phyloP scores from a whole-genome alignment of 2,113 vertebrate genomes.

The Campylomormyrus tamandua region DNA sequence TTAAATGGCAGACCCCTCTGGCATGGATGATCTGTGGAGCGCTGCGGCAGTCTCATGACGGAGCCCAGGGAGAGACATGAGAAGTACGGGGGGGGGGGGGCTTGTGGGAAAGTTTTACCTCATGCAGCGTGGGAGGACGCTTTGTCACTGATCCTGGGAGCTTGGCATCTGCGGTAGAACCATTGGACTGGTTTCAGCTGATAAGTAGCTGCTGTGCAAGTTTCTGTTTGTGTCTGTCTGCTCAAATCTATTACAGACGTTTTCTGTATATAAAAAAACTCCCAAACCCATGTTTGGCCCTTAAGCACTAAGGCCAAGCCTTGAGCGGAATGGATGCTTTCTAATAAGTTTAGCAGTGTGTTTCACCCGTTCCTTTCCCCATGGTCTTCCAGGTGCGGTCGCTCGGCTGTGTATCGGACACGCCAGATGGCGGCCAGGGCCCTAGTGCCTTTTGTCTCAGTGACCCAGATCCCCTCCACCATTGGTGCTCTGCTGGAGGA shows the following conservation, averaged over 20 bases:
- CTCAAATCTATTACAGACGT: background rate
- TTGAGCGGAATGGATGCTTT: background rate
- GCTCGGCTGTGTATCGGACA: constrained; percentile 75
- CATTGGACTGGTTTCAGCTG: background rate
- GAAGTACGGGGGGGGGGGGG: background rate
- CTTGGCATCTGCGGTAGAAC: background rate
- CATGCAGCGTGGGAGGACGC: background rate
- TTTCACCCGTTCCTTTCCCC: background rate
- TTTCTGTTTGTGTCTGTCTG: background rate
- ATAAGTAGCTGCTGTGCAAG: background rate
- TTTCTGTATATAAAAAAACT: background rate
- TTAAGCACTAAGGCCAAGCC: background rate
- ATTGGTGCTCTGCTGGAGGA: constrained; percentile 58
- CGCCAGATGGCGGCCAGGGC: constrained; percentile 83
- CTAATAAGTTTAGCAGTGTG: background rate
- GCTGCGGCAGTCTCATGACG: background rate
- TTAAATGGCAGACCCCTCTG: background rate
- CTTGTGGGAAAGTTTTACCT: background rate
- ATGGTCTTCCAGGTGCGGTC: constrained; percentile 65
- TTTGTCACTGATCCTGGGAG: background rate
- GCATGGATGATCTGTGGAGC: background rate
- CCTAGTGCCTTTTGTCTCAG: constrained; percentile 78
- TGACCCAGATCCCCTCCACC: constrained; percentile 64
- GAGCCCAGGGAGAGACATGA: background rate
- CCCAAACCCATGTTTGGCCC: background rate